Conservation (phyloP, 2,888 invertebrate genomes). For the Melikaiella ostensackeni region DNA sequence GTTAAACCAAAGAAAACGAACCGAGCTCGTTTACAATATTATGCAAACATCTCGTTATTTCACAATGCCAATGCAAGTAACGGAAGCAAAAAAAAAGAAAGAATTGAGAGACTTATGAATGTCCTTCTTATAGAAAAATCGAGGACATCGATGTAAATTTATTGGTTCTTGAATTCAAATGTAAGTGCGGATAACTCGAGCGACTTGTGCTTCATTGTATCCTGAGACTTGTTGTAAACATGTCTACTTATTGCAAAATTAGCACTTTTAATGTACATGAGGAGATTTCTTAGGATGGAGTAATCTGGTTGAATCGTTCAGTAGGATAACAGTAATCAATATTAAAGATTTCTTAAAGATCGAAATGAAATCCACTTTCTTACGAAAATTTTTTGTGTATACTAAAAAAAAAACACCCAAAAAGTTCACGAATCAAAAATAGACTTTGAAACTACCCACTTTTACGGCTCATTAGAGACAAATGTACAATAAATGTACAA, state of each 20-base stretch:
- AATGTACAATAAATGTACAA: too few relatives aligned
- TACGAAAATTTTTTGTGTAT: too few relatives aligned
- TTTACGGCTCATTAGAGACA: too few relatives aligned
- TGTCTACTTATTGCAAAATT: constrained; percentile 8
- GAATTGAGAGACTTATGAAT: constrained; percentile 27
- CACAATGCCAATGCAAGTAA: constrained; percentile 26
- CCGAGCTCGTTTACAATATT: constrained; percentile 29
- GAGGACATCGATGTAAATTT: constrained; percentile 29
- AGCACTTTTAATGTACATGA: neutral
- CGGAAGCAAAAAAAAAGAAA: constrained; percentile 25
- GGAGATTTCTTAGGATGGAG: neutral
- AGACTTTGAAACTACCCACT: too few relatives aligned
- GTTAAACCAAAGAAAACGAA: constrained; percentile 26
- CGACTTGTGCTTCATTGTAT: neutral
- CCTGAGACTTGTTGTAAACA: neutral
- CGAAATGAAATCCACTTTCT: too few relatives aligned
- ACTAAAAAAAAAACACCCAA: too few relatives aligned
- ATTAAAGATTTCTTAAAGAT: too few relatives aligned
- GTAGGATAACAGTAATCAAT: too few relatives aligned
- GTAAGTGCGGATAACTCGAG: constrained; percentile 16
- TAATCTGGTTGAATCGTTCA: neutral
- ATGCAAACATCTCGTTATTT: constrained; percentile 34
- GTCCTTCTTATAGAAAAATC: constrained; percentile 31
- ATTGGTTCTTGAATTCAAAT: constrained; percentile 32
- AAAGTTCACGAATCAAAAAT: too few relatives aligned